Evolutionary conservation across 2,888 invertebrate species (phyloP), one percentile per base, ranked within the genome.

Genomic region (Philereme transversata): DNA sequence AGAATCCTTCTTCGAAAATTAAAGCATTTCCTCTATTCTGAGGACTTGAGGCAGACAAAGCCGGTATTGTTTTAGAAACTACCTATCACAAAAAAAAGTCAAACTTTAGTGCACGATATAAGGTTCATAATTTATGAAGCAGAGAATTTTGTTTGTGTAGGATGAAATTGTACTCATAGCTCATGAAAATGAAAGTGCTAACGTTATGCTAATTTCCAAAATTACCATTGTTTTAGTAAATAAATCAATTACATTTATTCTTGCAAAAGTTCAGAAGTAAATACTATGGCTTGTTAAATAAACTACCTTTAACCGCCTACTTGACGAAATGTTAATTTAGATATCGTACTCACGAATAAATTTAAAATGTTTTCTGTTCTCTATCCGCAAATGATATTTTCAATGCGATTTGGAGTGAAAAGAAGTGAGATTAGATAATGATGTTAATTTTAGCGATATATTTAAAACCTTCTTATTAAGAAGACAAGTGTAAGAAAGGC

Each of bases 41-140:
- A 76, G 74, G 76, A 70, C 64, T 46, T 33, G 35, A 60, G 70
- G 70, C 74, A 75, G 76, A 81, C 78, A 76, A 75, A 81, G 78
- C 63, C 59, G 62, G 72, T 73, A 79, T 81, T 79, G 80, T 81
- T 77, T 74, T 48, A 56, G 51, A 11, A 8, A 44, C 38, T 43
- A 40, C 11, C 45, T 47, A n/a, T n/a, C 4, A 40, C 35, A 7
- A 49, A 46, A 35, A 57, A 67, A 66, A 38, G 62, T 51, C 8
- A 22, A 22, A n/a, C 40, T 40, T 50, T 40, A 10, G 10, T 43
- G 8, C n/a, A 49, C 5, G 33, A 4, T 33, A 10, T 5, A 7
- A 40, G 7, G 40, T 40, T 40, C 8, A 40, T 40, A 40, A 40
- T 40, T 6, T 6, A 40, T 4, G 40, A 40, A 40, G 40, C 7